Evolutionary conservation across 2,797 vertebrate genomes (phyloP).

Genomic region (Pagetopsis macropterus): DNA sequence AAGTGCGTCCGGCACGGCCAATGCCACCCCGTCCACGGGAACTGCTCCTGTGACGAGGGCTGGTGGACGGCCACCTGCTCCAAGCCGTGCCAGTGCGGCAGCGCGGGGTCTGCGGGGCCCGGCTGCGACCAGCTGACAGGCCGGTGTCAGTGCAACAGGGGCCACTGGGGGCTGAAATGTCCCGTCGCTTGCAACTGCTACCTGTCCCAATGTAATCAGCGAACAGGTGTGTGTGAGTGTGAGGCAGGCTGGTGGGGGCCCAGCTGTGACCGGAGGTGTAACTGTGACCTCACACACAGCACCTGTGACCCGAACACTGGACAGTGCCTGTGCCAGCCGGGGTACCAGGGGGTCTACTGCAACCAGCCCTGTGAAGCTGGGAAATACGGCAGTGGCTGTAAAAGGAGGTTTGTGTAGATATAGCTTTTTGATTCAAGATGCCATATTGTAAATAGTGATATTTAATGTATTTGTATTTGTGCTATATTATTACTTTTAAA

Average conservation of each 20-base stretch:
- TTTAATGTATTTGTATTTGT: too few relatives aligned
- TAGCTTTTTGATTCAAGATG: not conserved
- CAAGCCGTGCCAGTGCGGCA: conserved; percentile 85
- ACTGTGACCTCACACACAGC: conserved; percentile 84
- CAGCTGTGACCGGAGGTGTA: conserved; percentile 83
- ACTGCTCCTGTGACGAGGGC: conserved; percentile 89
- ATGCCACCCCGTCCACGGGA: conserved; percentile 85
- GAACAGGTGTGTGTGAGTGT: conserved; percentile 87
- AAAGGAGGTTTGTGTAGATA: conserved; percentile 64
- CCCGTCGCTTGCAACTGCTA: conserved; percentile 84
- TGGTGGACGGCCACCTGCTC: conserved; percentile 88
- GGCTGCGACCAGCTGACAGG: conserved; percentile 87
- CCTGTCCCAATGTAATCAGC: conserved; percentile 86
- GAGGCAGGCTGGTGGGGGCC: conserved; percentile 84
- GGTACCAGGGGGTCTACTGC: conserved; percentile 86
- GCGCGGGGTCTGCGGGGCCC: conserved; percentile 40
- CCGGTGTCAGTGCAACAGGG: conserved; percentile 84
- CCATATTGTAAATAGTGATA: too few relatives aligned
- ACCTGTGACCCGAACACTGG: conserved; percentile 81
- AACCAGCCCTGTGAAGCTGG: conserved; percentile 81
- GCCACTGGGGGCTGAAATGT: conserved; percentile 90
- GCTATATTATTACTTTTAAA: too few relatives aligned
- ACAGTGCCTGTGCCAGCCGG: conserved; percentile 86
- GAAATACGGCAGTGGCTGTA: conserved; percentile 86
- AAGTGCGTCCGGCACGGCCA: conserved; percentile 84